Evolutionary conservation across 1,140 invertebrate genomes (phyloP), one percentile per base, ranked within the genome.

Genomic region (Schlechtendalia chinensis): DNA sequence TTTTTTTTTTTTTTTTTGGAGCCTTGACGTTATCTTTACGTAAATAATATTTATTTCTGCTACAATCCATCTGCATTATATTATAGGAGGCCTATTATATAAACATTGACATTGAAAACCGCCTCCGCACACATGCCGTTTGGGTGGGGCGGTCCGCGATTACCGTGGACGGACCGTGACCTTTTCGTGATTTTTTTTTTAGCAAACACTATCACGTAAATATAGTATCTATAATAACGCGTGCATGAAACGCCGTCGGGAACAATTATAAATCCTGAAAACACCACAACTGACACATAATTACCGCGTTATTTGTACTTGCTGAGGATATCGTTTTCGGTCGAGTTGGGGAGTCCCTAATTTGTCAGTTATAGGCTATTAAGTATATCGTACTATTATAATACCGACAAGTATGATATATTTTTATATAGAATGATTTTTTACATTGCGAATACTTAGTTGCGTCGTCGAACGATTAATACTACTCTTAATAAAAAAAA

Each of bases 261-360:
- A 69, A 50, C 5, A 47, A 69, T 50, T 67, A 67, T 67, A 67
- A 67, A 67, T 67, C 32, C 32, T 32, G 17, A 32, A 63, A 63
- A 61, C 22, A 12, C 22, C 29, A 17, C 24, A n/a, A 63, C 61
- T 63, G 27, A 16, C 29, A 32, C 61, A 14, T 32, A 29, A 63
- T 29, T 50, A 50, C 53, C 16, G 53, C 53, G 16, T 67, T 47
- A 69, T 69, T 69, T 47, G 22, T 69, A 29, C 27, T 32, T 69
- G 19, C 27, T 63, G 61, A 63, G 16, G 61, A 63, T 32, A 32
- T 8, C 61, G 14, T 32, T 63, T 32, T 63, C 16, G 27, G 61
- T 63, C 27, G 14, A 27, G 59, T n/a, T n/a, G 24, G 24, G 59
- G 16, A 16, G 59, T 29, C 14, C 27, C 58, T 5, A 0, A 8